A percentile compares a stretch with the other conserved stretches of the same genome.
phyloP scores from a whole-genome alignment of 1,140 invertebrate species.

The Colletes gigas region DNA sequence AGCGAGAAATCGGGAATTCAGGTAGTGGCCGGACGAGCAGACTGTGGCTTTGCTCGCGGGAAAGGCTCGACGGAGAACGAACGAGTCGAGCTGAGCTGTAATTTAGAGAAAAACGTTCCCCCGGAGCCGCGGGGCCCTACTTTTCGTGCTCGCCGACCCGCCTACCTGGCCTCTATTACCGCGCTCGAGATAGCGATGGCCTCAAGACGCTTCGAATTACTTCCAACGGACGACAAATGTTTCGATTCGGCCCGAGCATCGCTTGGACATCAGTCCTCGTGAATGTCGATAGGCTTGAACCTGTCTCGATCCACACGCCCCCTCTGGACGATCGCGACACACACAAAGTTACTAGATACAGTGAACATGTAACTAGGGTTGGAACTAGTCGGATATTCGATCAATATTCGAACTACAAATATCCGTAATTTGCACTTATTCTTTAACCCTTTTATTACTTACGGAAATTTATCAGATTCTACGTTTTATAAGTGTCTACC shows the following conservation, averaged over 20 bases:
- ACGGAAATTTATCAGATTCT: too few species aligned
- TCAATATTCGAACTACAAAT: too few species aligned
- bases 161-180: constrained; percentile 68
- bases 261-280: background rate
- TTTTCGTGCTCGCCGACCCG: constrained; percentile 64
- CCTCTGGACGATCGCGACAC: too few species aligned
- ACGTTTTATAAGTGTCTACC: too few species aligned
- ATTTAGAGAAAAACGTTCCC: constrained; percentile 68
- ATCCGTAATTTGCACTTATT: too few species aligned
- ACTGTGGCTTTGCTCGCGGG: constrained; percentile 49
- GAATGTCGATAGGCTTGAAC: background rate
- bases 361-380: too few species aligned
- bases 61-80: constrained; percentile 43
- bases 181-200: constrained; percentile 29
- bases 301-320: background rate
- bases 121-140: constrained; percentile 63
- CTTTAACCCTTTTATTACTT: too few species aligned
- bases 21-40: constrained; percentile 44
- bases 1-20: constrained; percentile 56
- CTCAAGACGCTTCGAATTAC: constrained; percentile 8
- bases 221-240: background rate
- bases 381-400: too few species aligned
- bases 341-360: too few species aligned
- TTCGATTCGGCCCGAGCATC: background rate
- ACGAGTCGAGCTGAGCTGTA: constrained; percentile 55